Evolutionary conservation across 2,797 vertebrate genomes (phyloP).

Genomic region (Phylloscopus collybita): DNA sequence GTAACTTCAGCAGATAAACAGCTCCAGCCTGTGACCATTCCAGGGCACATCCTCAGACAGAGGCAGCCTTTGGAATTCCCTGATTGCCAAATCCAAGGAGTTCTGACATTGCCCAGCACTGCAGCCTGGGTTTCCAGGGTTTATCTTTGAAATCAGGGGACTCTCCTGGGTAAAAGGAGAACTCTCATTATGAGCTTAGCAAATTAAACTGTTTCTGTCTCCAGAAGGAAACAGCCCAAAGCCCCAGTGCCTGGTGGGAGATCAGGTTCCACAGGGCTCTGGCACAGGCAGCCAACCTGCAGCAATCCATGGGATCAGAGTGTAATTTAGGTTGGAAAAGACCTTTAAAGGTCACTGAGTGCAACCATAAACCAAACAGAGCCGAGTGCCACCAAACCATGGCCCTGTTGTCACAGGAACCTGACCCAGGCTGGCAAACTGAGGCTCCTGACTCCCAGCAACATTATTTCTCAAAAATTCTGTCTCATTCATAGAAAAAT

Average conservation of each 20-base stretch:
- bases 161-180: not conserved
- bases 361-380: not conserved
- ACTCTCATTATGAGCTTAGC: not conserved
- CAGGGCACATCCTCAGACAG: not conserved
- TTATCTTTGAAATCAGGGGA: not conserved
- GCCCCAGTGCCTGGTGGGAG: rapidly evolving
- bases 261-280: not conserved
- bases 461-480: not conserved
- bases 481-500: rapidly evolving
- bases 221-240: not conserved
- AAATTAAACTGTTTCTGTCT: not conserved
- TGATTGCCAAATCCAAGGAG: not conserved
- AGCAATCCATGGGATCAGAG: not conserved
- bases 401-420: not conserved
- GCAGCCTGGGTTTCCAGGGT: not conserved
- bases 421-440: not conserved
- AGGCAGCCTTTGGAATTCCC: not conserved
- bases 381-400: not conserved
- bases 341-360: not conserved
- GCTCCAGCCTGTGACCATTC: no score
- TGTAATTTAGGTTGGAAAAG: not conserved
- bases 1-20: not conserved
- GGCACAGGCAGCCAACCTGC: not conserved
- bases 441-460: not conserved
- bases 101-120: not conserved